Evolutionary conservation across 1,140 invertebrate species (phyloP), one percentile per base, ranked within the genome.

Genomic region (Drosophila watanabei): DNA sequence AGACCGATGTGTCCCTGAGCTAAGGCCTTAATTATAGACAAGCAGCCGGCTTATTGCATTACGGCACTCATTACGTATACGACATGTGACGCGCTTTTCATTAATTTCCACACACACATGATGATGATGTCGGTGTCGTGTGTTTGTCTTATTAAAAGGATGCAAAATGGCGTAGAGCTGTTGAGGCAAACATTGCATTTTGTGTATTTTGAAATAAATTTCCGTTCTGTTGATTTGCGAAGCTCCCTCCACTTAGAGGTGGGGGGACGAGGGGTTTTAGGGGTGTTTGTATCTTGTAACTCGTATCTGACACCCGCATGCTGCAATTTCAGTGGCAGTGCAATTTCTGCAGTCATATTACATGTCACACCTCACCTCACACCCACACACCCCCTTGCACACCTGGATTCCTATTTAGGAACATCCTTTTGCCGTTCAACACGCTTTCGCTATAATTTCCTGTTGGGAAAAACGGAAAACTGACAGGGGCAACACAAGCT

Each of bases 151-250:
- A 89, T 84, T 88, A 84, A 80, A 77, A 63, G 68, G 60, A 83
- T 72, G 65, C 68, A 72, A 28, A 52, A 68, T 73, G 56, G 48
- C 51, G 35, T 43, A 57, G 35, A 39, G 56, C 56, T 28, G 59
- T 77, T 56, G 54, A 60, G 43, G 75, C 58, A 63, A 79, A 75
- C 80, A 87, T 58, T 61, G 68, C 61, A 78, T 54, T 81, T 80
- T 71, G 68, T 73, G 85, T 79, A 85, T 89, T 89, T 88, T 80
- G 85, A 88, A 89, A 88, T 88, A 89, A 84, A 88, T 88, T 88
- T 88, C 85, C 85, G 81, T 79, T 79, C 48, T 80, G 77, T 88
- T 89, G 84, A 89, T 89, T 84, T 83, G 83, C 69, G 51, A 70
- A 79, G 77, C n/a, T 45, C 39, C 7, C 61, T 60, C 58, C 35